Base-by-base conservation (phyloP, 2,113 vertebrate genomes). In the Sylvicapra grimmia region DNA sequence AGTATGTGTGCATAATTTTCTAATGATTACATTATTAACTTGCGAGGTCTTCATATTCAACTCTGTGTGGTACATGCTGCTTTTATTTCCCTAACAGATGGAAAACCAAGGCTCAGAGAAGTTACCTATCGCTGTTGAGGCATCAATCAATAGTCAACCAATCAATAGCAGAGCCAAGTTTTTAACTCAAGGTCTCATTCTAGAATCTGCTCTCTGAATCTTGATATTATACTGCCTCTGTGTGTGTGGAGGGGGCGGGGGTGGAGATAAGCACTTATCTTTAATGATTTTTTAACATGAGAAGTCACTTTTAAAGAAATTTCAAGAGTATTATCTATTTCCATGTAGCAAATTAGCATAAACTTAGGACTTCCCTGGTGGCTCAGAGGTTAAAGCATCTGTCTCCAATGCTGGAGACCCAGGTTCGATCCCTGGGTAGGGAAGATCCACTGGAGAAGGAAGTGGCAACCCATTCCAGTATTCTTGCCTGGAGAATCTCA, bases 361-460 rank as follows among this genome's bases (percentile, higher is more conserved):
- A 47, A 54, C 11, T 33, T 85, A 40, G 49, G 21, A 23, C 6
- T 36, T 96, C 58, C 58, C 25, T 59, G 25, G 58, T 59, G 25
- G 58, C 58, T 59, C 58, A 59, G 58, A 59, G 58, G 58, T 59
- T 59, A 59, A 12, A 59, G 58, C 0, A 1, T 27, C 58, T 59
- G 10, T 59, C 25, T 27, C 25, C 25, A 59, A 12, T 59, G 58
- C 58, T 59, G 58, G 58, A 59, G 58, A 27, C 2, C 4, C 0
- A 1, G 10, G 10, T 59, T 59, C 2, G 0, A 59, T 27, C 25
- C 25, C 10, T 59, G 25, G 10, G 1, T 59, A 0, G 1, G 25
- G 58, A 59, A 59, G 25, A 59, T 59, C 2, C 58, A 25, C 25
- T 27, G 25, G 58, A 59, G 58, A 59, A 59, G 58, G 10, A 59